Evolutionary conservation across 1,140 invertebrate species (phyloP).

Genomic region (Anagrus nilaparvatae): DNA sequence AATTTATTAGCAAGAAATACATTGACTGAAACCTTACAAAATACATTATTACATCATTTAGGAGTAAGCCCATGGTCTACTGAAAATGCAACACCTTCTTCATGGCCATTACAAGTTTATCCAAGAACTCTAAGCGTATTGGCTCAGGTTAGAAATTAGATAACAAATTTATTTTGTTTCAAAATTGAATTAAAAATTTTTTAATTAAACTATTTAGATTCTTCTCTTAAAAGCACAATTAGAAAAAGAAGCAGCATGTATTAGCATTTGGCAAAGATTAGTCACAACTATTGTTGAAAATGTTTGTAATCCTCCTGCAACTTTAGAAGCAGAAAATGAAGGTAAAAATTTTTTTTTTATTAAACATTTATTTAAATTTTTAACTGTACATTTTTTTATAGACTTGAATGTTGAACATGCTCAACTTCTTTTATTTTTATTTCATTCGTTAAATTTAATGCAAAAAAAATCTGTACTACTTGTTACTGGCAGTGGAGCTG

Average conservation of each 20-base stretch:
- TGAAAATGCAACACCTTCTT: constrained; percentile 42
- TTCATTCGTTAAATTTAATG: constrained; percentile 90
- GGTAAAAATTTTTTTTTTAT: constrained; percentile 34
- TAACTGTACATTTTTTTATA: constrained; percentile 26
- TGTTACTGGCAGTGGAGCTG: constrained; percentile 58
- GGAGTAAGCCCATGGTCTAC: constrained; percentile 64
- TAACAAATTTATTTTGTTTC: constrained; percentile 7
- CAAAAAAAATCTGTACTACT: constrained; percentile 92
- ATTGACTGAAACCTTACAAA: constrained; percentile 57
- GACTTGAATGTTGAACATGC: constrained; percentile 95
- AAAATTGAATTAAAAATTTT: background rate
- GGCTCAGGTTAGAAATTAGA: constrained; percentile 47
- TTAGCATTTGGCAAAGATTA: constrained; percentile 82
- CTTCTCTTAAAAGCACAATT: constrained; percentile 69
- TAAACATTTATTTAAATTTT: constrained; percentile 7
- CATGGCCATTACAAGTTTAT: constrained; percentile 77
- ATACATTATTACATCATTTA: constrained; percentile 62
- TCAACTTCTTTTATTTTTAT: constrained; percentile 84
- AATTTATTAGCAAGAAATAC: constrained; percentile 67
- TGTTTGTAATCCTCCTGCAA: constrained; percentile 49
- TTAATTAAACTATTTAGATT: constrained; percentile 43
- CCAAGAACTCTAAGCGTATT: constrained; percentile 74
- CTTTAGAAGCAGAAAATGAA: constrained; percentile 54
- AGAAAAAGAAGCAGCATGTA: constrained; percentile 78
- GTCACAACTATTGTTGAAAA: constrained; percentile 78